Evolutionary conservation across 2,888 invertebrate species (phyloP).

Genomic region (Congeria kusceri): DNA sequence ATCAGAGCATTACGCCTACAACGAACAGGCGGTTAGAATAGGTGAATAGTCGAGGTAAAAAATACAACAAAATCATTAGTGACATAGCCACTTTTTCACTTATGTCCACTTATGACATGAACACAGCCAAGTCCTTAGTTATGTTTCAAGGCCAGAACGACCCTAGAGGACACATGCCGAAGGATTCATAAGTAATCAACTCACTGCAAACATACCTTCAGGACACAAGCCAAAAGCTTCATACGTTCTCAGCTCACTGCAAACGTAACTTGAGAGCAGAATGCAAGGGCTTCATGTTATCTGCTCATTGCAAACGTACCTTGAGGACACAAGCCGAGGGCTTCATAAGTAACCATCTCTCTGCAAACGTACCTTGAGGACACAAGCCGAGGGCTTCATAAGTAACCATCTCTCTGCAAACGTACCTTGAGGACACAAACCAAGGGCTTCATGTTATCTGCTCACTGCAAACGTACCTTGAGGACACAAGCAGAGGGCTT

Average conservation of each 20-base stretch:
- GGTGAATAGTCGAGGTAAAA: no score
- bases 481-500: conserved; percentile 95
- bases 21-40: no score
- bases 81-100: no score
- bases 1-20: no score
- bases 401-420: conserved; percentile 97
- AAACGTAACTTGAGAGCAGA: no score
- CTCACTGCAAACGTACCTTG: conserved; percentile 77
- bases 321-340: conserved; percentile 92
- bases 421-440: no score
- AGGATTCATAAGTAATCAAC: not conserved
- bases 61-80: no score
- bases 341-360: conserved; percentile 98
- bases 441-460: not conserved
- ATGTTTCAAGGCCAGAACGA: no score
- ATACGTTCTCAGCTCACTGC: conserved; percentile 98
- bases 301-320: conserved; percentile 75
- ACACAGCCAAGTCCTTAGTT: no score
- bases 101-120: no score
- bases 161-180: no score
- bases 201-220: conserved; percentile 78
- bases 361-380: conserved; percentile 90
- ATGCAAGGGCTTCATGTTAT: not conserved
- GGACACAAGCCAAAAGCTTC: conserved; percentile 96
- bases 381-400: conserved; percentile 98